Base-by-base conservation (phyloP, 2,888 invertebrate species). In the Osmoderma eremita region DNA sequence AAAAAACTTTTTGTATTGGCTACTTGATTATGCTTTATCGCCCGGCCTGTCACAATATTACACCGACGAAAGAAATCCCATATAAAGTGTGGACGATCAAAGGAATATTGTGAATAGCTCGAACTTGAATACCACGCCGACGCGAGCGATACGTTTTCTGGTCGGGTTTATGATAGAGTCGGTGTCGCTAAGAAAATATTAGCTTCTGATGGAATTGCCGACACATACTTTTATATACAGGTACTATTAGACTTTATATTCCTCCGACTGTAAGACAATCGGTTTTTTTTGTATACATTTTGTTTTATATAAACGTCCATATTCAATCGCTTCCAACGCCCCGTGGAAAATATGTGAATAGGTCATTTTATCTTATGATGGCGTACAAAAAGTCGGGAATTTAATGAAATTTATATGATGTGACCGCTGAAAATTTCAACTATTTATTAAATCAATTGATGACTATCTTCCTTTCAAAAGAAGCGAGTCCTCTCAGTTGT, bases 1-100 rank as follows among this genome's bases (percentile, higher is more conserved):
- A 74, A 75, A 74, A 74, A 71, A 75, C 71, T 74, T 77, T 77
- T 76, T 77, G 73, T 75, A 75, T 72, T 72, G 69, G 77, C 78
- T 77, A 77, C 78, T 77, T 78, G 77, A 78, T 78, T 78, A 78
- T 78, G 75, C 71, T 78, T 78, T 78, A 78, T 78, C 76, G 70
- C 76, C 75, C 69, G 68, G 73, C 71, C 76, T 78, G 77, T 78
- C 78, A 77, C 76, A 77, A 77, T 76, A 76, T 75, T 76, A 75
- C 75, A 72, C 75, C 76, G 76, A 74, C 75, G 74, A 75, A 74
- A 75, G 76, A 74, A 76, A 76, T 75, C 75, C 67, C 67, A 69
- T 67, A 70, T 69, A 67, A 71, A 70, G 61, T 70, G 56, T 54
- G 65, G 69, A 22, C 63, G 71, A 64, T 67, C 71, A 70, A 61